Percentiles rank a stretch among this genome's conserved stretches.
These are phyloP conservation scores for Hipposideros larvatus DNA, from an alignment of 2,797 vertebrate genomes.

Conservation along the genomic window DNA sequence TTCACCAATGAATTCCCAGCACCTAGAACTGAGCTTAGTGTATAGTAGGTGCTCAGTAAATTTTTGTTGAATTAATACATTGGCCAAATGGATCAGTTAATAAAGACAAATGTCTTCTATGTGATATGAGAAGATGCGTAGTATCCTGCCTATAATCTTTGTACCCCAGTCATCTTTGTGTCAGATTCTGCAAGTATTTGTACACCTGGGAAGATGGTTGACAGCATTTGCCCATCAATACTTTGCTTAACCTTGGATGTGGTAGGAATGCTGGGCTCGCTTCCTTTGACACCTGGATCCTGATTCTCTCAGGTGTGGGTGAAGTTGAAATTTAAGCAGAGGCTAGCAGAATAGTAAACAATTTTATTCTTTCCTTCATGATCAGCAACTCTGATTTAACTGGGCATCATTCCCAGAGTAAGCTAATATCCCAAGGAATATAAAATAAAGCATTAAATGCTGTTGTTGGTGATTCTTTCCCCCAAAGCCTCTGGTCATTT, in stretches of 20 bases:
- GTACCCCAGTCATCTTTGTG: not conserved
- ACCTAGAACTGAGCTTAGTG: not conserved
- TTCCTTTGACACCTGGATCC: conserved; percentile 6
- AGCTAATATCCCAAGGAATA: conserved; percentile 12
- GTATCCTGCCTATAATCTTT: not conserved
- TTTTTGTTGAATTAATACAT: conserved; percentile 12
- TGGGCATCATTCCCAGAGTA: conserved; percentile 67
- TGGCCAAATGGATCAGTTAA: not conserved
- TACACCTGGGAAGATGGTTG: not conserved
- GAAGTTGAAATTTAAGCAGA: conserved; percentile 40
- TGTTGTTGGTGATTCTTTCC: not conserved
- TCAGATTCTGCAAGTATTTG: not conserved
- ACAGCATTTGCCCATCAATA: not conserved
- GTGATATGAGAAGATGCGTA: not conserved
- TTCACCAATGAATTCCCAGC: not conserved
- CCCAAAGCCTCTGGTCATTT: not conserved
- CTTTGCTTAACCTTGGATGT: conserved; percentile 4
- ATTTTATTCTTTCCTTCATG: conserved; percentile 53
- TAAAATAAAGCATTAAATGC: conserved; percentile 54
- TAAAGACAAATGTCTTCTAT: not conserved
- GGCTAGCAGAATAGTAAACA: conserved; percentile 44
- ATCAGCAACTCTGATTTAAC: conserved; percentile 67
- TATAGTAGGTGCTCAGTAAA: not conserved
- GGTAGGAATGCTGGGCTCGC: not conserved
- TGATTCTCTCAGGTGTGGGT: conserved; percentile 15